These are phyloP conservation scores for Dinomys branickii DNA, from an alignment of 2,113 vertebrate species.

Conservation along the genomic window DNA sequence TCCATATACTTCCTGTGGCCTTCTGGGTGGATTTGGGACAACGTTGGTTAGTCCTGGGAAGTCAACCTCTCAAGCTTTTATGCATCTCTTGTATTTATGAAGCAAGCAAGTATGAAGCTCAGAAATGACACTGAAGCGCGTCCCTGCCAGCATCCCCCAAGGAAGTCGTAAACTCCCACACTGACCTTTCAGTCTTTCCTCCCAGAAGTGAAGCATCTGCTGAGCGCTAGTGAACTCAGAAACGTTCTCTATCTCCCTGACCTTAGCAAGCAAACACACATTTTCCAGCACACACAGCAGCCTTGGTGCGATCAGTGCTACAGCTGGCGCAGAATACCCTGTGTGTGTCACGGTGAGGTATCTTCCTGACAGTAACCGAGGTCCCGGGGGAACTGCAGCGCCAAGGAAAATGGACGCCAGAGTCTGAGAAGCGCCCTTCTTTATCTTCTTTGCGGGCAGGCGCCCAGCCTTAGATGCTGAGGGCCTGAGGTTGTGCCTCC, in stretches of 20 bases:
- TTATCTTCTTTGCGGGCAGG: neutral
- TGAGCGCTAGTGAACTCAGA: neutral
- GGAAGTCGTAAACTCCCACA: neutral
- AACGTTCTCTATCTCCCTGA: neutral
- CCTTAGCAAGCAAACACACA: neutral
- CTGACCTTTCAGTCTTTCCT: neutral
- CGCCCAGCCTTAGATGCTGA: neutral
- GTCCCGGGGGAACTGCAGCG: neutral
- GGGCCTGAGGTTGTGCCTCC: neutral
- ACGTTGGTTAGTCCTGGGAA: neutral
- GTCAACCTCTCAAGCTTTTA: neutral
- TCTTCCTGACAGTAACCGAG: neutral
- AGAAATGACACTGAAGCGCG: neutral
- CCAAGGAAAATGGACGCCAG: neutral
- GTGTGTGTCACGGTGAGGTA: neutral
- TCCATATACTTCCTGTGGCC: neutral
- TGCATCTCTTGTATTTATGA: neutral
- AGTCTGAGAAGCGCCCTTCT: neutral
- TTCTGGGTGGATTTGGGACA: neutral
- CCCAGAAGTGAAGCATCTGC: neutral
- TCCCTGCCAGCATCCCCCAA: neutral
- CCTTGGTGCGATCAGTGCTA: too few species aligned
- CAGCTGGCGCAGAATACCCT: fast-evolving
- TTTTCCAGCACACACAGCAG: neutral
- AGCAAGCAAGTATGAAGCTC: neutral